Evolutionary conservation across 2,113 vertebrate species (phyloP).

Genomic region (Elachura formosa): DNA sequence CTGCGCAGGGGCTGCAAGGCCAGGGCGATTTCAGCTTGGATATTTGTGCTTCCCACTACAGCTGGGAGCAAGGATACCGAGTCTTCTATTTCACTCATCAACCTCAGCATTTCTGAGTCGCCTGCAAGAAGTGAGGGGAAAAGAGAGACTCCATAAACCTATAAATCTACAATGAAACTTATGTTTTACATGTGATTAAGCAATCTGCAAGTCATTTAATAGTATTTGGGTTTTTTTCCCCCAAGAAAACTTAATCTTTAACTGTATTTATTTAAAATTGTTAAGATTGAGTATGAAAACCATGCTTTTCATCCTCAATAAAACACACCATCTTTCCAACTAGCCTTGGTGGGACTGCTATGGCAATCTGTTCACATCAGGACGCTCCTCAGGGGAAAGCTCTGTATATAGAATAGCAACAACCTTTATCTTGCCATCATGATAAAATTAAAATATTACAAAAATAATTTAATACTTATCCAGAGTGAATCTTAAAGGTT

Average conservation of each 20-base stretch:
- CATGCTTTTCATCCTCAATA: background rate
- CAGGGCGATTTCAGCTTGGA: slow-evolving; percentile 76
- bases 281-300: background rate
- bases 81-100: slow-evolving; percentile 79
- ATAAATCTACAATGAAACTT: background rate
- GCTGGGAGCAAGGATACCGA: slow-evolving; percentile 70
- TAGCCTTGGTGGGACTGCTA: background rate
- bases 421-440: background rate
- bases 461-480: background rate
- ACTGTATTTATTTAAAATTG: background rate
- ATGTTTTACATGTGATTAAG: background rate
- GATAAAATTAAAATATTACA: background rate
- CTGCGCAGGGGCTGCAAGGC: slow-evolving; percentile 76
- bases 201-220: background rate
- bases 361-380: background rate
- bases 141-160: background rate
- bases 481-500: background rate
- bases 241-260: background rate
- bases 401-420: background rate
- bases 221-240: rapidly evolving
- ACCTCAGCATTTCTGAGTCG: slow-evolving; percentile 76
- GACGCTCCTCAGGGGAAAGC: background rate
- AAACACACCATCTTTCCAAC: background rate
- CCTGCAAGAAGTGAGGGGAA: background rate
- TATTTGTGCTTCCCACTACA: slow-evolving; percentile 40